Conservation (phyloP, 1,140 invertebrate species). For the Macrocentrus cingulum region DNA sequence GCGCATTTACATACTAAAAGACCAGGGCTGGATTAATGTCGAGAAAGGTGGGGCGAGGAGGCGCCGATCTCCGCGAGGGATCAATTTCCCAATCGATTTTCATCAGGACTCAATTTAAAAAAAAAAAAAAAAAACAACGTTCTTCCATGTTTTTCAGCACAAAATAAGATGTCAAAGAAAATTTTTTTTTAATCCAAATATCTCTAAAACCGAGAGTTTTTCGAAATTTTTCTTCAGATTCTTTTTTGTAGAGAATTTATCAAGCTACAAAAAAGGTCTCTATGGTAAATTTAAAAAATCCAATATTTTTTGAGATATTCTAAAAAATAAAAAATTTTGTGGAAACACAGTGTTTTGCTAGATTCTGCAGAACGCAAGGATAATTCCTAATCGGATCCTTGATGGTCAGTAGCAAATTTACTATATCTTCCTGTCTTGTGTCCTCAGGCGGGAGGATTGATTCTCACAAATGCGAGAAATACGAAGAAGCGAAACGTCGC, state of each 20-base stretch:
- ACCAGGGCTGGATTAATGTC: slow-evolving; percentile 55
- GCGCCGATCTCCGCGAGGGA: slow-evolving; percentile 8
- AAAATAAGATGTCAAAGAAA: no score
- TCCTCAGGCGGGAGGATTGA: slow-evolving; percentile 12
- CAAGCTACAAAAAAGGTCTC: no score
- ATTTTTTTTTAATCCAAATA: no score
- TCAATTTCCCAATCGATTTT: slow-evolving; percentile 23
- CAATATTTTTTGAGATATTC: neutral
- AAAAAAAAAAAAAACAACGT: neutral
- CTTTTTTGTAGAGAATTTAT: no score
- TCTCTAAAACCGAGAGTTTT: no score
- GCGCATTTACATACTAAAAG: slow-evolving; percentile 56
- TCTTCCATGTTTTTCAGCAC: neutral
- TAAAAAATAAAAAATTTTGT: no score
- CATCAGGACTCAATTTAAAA: neutral
- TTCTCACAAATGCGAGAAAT: slow-evolving; percentile 20
- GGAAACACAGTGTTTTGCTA: no score
- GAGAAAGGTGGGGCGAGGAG: slow-evolving; percentile 43
- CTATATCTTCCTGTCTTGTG: neutral
- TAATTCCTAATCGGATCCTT: slow-evolving; percentile 19
- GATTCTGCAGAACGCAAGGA: slow-evolving; percentile 11
- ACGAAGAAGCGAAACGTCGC: slow-evolving; percentile 5
- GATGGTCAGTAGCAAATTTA: neutral
- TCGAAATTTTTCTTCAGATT: no score
- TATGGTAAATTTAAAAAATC: neutral